Evolutionary conservation across 2,113 vertebrate genomes (phyloP).

Genomic region (Vidua chalybeata): DNA sequence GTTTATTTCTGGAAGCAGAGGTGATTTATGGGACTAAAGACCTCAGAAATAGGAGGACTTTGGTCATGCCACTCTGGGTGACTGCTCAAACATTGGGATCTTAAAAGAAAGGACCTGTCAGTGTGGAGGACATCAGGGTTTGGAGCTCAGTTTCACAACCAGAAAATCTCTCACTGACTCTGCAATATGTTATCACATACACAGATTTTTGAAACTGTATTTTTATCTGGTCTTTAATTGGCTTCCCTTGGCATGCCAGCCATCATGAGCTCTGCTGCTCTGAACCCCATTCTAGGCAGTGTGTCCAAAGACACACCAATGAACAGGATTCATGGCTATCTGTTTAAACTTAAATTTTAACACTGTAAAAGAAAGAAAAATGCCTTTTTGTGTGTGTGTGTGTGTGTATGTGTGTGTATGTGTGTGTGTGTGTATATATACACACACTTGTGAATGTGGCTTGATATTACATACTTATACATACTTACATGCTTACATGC

Average conservation of each 20-base stretch:
- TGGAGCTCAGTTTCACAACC: background rate
- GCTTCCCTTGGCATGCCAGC: background rate
- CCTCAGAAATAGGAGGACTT: background rate
- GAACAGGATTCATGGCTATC: background rate
- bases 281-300: background rate
- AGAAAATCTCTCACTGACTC: background rate
- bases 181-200: background rate
- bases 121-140: background rate
- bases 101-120: background rate
- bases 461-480: background rate
- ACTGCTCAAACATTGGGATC: background rate
- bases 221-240: background rate
- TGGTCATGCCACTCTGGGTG: rapidly evolving
- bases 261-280: background rate
- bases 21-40: background rate
- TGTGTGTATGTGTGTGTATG: rapidly evolving
- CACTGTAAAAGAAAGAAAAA: background rate
- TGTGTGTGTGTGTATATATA: too few species aligned
- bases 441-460: background rate
- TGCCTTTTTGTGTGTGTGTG: rapidly evolving
- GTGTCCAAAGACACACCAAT: background rate
- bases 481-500: background rate
- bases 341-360: background rate
- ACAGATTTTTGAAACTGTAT: background rate
- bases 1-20: background rate